phyloP scores from a whole-genome alignment of 2,113 vertebrate genomes.

The Anarhynchus alexandrinus region DNA sequence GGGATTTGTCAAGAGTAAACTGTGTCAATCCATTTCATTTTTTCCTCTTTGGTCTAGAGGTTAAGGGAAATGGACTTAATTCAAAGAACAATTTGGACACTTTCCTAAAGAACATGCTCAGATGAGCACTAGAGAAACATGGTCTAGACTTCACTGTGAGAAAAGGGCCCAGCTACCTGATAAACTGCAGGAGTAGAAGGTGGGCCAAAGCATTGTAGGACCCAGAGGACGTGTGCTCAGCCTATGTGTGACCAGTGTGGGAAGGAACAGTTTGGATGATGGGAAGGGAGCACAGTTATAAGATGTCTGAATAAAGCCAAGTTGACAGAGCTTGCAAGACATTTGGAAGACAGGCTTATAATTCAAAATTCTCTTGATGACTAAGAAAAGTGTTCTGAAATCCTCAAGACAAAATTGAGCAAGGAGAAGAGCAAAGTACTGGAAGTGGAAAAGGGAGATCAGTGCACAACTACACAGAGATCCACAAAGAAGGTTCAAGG shows the following conservation, averaged over 20 bases:
- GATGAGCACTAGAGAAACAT: not conserved
- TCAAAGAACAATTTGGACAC: not conserved
- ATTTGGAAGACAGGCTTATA: not conserved
- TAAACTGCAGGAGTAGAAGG: not conserved
- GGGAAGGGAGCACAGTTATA: not conserved
- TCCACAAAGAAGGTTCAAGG: not conserved
- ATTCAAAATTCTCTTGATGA: not conserved
- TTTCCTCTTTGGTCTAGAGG: not conserved
- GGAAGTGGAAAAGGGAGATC: not conserved
- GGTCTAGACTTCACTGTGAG: not conserved
- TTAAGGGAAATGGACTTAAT: not conserved
- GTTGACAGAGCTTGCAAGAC: not conserved
- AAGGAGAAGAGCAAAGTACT: not conserved
- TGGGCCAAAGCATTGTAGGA: not conserved
- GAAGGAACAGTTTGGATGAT: not conserved
- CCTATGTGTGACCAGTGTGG: not conserved
- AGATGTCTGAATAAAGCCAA: not conserved
- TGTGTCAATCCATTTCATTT: not conserved
- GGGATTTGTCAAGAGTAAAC: not conserved
- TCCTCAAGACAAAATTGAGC: not conserved
- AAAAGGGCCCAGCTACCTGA: not conserved
- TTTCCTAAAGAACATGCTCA: not conserved
- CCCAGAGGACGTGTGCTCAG: not conserved
- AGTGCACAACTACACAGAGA: not conserved
- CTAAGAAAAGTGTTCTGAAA: not conserved